Percentiles rank a stretch among this genome's conserved stretches.
Evolutionary conservation across 2,888 invertebrate genomes (phyloP).

Genomic region (Leptopilina myrica): DNA sequence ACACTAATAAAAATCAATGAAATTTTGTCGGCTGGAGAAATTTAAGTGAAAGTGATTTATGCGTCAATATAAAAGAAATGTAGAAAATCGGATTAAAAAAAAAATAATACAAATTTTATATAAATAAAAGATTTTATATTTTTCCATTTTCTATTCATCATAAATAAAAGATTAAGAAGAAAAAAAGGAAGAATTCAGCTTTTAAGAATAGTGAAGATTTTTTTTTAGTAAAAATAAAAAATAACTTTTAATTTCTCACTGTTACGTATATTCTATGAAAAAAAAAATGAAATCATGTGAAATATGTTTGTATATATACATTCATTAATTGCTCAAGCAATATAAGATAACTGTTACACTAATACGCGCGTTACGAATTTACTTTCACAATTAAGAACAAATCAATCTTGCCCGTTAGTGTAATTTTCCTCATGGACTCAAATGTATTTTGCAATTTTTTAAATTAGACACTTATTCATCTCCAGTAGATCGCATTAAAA

Average conservation of each 20-base stretch:
- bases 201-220: no score
- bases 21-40: constrained; percentile 1
- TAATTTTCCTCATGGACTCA: constrained; percentile 3
- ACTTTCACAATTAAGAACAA: constrained; percentile 16
- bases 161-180: no score
- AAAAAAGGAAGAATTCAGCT: neutral
- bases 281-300: neutral
- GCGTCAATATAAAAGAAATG: neutral
- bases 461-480: neutral
- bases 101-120: neutral
- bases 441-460: neutral
- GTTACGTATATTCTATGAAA: neutral
- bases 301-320: no score
- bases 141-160: no score
- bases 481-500: neutral
- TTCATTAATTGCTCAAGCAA: neutral
- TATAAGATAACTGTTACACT: neutral
- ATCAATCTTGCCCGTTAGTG: neutral
- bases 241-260: neutral
- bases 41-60: constrained; percentile 4
- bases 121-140: neutral
- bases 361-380: constrained; percentile 2
- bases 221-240: no score
- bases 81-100: neutral
- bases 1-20: constrained; percentile 4